Conservation (phyloP, 92 coral and sea anemone genomes). For the Zoanthus sociatus region DNA sequence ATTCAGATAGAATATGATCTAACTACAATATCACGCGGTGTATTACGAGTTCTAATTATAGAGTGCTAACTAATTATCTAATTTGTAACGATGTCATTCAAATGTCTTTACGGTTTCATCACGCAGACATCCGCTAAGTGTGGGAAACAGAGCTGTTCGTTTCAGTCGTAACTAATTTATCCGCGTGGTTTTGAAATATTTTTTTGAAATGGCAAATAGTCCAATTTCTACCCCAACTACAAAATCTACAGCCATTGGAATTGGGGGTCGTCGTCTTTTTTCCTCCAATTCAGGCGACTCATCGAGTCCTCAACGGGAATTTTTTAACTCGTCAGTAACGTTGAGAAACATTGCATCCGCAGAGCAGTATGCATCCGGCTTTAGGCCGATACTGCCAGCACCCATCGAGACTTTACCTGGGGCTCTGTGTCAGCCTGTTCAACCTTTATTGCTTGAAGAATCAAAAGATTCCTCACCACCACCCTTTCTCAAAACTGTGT, state of each 20-base stretch:
- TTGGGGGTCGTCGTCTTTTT: neutral
- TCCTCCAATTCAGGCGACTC: conserved; percentile 4
- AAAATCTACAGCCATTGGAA: neutral
- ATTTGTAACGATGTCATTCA: too few species aligned
- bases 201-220: neutral
- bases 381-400: neutral
- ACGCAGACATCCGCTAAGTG: neutral
- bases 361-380: neutral
- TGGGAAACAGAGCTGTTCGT: neutral
- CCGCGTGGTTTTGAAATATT: neutral
- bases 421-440: neutral
- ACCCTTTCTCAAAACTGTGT: neutral
- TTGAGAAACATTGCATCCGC: neutral
- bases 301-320: neutral
- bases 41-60: too few species aligned
- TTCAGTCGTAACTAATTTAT: neutral
- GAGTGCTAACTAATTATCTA: too few species aligned
- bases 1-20: too few species aligned
- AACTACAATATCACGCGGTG: too few species aligned
- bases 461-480: neutral
- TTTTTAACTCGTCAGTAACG: conserved; percentile 1
- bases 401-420: conserved; percentile 2
- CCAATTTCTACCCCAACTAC: neutral
- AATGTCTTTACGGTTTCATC: too few species aligned
- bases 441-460: neutral